phyloP scores from a whole-genome alignment of 2,113 vertebrate species.

The Cariama cristata region DNA sequence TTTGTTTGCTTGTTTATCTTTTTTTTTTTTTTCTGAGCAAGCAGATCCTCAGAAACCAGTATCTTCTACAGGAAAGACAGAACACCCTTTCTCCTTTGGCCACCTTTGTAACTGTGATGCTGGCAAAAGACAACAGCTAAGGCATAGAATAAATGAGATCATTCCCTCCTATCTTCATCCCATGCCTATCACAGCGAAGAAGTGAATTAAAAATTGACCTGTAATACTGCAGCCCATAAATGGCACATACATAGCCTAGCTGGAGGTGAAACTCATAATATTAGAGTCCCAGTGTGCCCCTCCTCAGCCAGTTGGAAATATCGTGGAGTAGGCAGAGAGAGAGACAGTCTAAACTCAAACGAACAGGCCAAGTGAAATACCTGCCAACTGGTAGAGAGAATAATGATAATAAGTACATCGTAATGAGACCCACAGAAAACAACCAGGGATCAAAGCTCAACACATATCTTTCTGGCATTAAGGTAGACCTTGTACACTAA shows the following conservation, averaged over 20 bases:
- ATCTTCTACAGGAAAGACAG: not conserved
- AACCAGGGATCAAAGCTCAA: not conserved
- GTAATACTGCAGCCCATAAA: not conserved
- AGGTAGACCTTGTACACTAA: not conserved
- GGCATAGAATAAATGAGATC: not conserved
- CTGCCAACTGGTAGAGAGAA: not conserved
- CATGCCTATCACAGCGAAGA: not conserved
- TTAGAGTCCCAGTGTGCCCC: not conserved
- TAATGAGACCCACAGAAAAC: not conserved
- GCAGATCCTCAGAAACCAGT: not conserved
- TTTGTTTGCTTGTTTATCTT: not conserved
- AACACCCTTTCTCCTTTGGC: not conserved
- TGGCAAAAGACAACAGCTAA: not conserved
- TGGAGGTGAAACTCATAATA: not conserved
- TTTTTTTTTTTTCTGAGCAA: not conserved
- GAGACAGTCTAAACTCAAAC: not conserved
- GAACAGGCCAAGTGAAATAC: not conserved
- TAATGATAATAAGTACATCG: not conserved
- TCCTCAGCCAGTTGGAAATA: not conserved
- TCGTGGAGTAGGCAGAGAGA: not conserved
- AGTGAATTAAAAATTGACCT: constrained; percentile 10
- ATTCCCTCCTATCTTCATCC: not conserved
- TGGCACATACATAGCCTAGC: not conserved
- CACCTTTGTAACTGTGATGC: not conserved
- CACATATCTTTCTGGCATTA: not conserved